Evolutionary conservation across 2,113 vertebrate genomes (phyloP).

Genomic region (Carassius carassius): DNA sequence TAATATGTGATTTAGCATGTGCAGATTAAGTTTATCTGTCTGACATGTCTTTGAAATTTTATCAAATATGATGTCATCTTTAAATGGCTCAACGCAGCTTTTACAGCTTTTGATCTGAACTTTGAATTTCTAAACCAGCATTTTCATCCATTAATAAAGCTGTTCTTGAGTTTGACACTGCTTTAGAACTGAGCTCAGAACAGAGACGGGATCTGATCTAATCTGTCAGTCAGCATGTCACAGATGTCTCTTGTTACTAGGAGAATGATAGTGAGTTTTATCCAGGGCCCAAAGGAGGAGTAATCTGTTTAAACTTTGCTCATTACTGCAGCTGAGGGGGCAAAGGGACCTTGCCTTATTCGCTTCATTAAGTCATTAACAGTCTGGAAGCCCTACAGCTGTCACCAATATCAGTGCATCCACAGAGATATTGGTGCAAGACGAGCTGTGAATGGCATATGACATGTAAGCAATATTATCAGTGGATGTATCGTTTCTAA

Average conservation of each 20-base stretch:
- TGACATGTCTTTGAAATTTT: not conserved
- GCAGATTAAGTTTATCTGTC: too few species aligned
- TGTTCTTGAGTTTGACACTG: not conserved
- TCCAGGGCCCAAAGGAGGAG: constrained; percentile 59
- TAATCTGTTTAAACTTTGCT: constrained; percentile 69
- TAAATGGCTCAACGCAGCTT: not conserved
- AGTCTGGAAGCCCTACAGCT: constrained; percentile 67
- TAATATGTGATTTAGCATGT: not conserved
- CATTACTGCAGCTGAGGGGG: constrained; percentile 64
- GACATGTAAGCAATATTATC: not conserved
- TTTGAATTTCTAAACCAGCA: not conserved
- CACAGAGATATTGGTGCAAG: constrained; percentile 29
- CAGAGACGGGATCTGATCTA: not conserved
- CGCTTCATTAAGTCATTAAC: constrained; percentile 72
- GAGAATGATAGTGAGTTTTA: constrained; percentile 51
- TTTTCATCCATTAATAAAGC: not conserved
- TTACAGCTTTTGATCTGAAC: not conserved
- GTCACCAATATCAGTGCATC: constrained; percentile 59
- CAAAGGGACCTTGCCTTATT: constrained; percentile 58
- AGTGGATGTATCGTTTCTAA: not conserved
- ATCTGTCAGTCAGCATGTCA: constrained; percentile 33
- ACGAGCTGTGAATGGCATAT: constrained; percentile 11
- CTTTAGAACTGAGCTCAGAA: not conserved
- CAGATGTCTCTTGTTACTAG: constrained; percentile 49
- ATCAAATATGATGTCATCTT: not conserved